Conservation (phyloP, 2,797 vertebrate genomes). For the Merluccius polli region DNA sequence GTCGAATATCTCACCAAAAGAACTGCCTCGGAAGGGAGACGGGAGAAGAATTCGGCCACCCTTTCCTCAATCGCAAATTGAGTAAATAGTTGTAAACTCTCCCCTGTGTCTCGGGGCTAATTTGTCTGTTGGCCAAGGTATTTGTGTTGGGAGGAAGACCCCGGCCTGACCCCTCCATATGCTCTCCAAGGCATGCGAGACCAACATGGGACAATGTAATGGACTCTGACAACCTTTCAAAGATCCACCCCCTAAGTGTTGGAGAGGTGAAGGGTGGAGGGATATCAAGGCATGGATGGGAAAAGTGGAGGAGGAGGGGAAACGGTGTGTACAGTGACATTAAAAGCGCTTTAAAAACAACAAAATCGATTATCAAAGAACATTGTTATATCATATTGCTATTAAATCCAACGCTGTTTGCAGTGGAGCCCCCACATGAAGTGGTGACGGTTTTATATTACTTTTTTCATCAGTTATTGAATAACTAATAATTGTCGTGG, state of each 20-base stretch:
- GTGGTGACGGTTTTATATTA: constrained; percentile 28
- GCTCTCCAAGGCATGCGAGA: constrained; percentile 36
- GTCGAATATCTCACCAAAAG: constrained; percentile 44
- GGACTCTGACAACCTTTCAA: constrained; percentile 45
- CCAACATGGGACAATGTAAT: constrained; percentile 39
- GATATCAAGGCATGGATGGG: constrained; percentile 58
- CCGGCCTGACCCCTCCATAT: constrained; percentile 28
- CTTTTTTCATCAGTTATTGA: constrained; percentile 43
- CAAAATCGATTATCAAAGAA: constrained; percentile 27
- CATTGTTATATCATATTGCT: constrained; percentile 23
- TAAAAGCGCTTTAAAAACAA: constrained; percentile 34
- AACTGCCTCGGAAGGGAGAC: constrained; percentile 33
- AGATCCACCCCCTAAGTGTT: constrained; percentile 24
- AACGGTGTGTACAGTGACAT: constrained; percentile 37
- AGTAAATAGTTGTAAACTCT: constrained; percentile 53
- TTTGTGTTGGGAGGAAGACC: constrained; percentile 31
- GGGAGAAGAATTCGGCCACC: constrained; percentile 25
- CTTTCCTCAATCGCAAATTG: constrained; percentile 38
- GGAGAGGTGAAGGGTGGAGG: constrained; percentile 33
- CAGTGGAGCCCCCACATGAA: constrained; percentile 41
- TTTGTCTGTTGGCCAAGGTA: constrained; percentile 44
- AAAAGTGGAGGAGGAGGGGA: constrained; percentile 25
- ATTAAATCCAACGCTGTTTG: constrained; percentile 29
- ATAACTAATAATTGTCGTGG: constrained; percentile 33
- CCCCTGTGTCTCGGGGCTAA: constrained; percentile 44